A percentile compares a stretch with the other conserved stretches of the same genome.
These are phyloP conservation scores for Platycheirus albimanus DNA, from an alignment of 2,888 invertebrate species.

Conservation along the genomic window DNA sequence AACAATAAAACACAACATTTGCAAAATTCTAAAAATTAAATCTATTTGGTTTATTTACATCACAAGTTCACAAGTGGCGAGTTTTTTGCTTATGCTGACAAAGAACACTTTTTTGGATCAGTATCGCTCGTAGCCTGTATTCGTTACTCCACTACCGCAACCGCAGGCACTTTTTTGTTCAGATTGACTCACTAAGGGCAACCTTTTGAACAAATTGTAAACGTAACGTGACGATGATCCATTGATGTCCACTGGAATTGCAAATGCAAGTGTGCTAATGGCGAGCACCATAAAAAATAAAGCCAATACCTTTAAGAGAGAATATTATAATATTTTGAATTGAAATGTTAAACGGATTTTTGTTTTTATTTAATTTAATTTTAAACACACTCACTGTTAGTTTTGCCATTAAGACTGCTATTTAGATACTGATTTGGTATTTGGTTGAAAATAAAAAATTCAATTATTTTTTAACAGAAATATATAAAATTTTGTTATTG, in stretches of 20 bases:
- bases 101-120: constrained; percentile 3
- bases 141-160: constrained; percentile 16
- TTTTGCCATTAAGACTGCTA: constrained; percentile 42
- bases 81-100: no score
- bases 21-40: constrained; percentile 27
- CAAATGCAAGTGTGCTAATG: constrained; percentile 24
- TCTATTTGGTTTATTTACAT: constrained; percentile 46
- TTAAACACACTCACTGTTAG: constrained; percentile 39
- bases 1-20: constrained; percentile 39
- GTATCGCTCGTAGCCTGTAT: neutral
- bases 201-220: constrained; percentile 8
- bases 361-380: neutral
- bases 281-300: constrained; percentile 41
- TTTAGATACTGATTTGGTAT: constrained; percentile 18
- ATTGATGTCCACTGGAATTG: constrained; percentile 6
- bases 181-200: neutral
- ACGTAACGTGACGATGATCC: neutral
- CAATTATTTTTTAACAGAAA: constrained; percentile 1
- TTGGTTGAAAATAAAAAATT: constrained; percentile 13
- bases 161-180: constrained; percentile 24
- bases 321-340: constrained; percentile 5
- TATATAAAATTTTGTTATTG: constrained; percentile 2
- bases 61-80: constrained; percentile 8
- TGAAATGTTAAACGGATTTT: neutral
- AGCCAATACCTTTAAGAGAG: constrained; percentile 40